Evolutionary conservation across 2,888 invertebrate genomes (phyloP), one percentile per base, ranked within the genome.

Genomic region (Carabus problematicus): DNA sequence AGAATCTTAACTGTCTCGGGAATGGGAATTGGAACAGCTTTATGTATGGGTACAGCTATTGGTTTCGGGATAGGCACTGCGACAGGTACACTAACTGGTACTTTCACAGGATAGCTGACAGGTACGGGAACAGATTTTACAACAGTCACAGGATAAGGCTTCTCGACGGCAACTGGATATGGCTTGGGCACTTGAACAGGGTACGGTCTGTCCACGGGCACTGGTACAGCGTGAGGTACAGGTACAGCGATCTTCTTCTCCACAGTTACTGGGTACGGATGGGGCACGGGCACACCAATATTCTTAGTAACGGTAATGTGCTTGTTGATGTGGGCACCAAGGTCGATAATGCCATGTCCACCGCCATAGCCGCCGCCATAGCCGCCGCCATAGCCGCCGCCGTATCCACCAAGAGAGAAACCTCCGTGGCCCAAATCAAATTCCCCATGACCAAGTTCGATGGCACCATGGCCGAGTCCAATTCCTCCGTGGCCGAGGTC

Each of bases 121-220:
- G 77, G 81, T 64, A 75, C 75, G 39, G 79, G 86, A 1, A 86
- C 85, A 0, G 84, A 84, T 71, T 78, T 78, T 60, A 80, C 79
- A 1, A 87, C 85, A 1, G 83, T 85, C 39, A 83, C 82, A 1
- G 85, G 83, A 45, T 85, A 83, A 1, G 84, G 84, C 67, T 84
- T 81, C 67, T 85, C 85, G 0, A 86, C 84, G 0, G 84, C 79
- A 0, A 86, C 84, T 70, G 80, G 78, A 64, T 79, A 77, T 0
- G 86, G 85, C 16, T 83, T 83, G 1, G 84, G 84, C 0, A 87
- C 79, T 70, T 76, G 77, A 14, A 81, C 80, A 52, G 83, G 80
- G 72, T 81, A 81, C 7, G 83, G 83, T 72, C 82, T 82, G 72
- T 84, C 84, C 45, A 85, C 84, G 64, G 72, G 72, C 45, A 77